A percentile compares a stretch with the other conserved stretches of the same genome.
These are phyloP conservation scores for Ecdyonurus torrentis DNA, from an alignment of 2,888 invertebrate genomes.

Conservation along the genomic window DNA sequence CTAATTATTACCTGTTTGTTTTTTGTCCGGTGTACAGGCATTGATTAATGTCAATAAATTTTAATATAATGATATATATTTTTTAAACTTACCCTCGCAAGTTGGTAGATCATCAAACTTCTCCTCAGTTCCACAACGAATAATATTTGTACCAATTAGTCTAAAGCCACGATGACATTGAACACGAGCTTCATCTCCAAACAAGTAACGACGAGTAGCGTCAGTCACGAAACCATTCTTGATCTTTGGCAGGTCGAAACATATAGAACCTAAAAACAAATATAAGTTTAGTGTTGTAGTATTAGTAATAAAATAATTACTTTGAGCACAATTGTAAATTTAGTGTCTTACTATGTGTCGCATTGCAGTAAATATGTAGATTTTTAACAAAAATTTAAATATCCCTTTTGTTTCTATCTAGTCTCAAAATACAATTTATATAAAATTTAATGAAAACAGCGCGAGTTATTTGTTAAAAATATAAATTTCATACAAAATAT, in stretches of 20 bases:
- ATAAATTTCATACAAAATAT: no score
- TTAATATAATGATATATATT: neutral
- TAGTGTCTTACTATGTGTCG: no score
- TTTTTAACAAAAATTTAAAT: no score
- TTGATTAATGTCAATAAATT: neutral
- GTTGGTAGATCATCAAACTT: constrained; percentile 67
- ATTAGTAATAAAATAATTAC: no score
- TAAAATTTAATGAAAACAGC: no score
- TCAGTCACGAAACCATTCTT: constrained; percentile 79
- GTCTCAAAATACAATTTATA: no score
- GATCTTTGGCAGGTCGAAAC: constrained; percentile 59
- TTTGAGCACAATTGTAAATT: no score
- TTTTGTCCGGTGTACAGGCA: no score
- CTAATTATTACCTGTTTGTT: constrained; percentile 2
- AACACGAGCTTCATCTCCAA: constrained; percentile 77
- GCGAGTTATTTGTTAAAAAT: no score
- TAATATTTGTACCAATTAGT: constrained; percentile 64
- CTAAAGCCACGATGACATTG: constrained; percentile 85
- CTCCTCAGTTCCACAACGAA: constrained; percentile 72
- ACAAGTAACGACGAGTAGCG: constrained; percentile 55
- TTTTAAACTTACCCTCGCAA: constrained; percentile 48
- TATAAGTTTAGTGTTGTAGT: no score
- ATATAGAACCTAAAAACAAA: constrained; percentile 50
- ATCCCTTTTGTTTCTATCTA: no score
- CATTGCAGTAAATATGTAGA: no score